phyloP scores from a whole-genome alignment of 2,888 invertebrate genomes.

The Coelinius sp. region DNA sequence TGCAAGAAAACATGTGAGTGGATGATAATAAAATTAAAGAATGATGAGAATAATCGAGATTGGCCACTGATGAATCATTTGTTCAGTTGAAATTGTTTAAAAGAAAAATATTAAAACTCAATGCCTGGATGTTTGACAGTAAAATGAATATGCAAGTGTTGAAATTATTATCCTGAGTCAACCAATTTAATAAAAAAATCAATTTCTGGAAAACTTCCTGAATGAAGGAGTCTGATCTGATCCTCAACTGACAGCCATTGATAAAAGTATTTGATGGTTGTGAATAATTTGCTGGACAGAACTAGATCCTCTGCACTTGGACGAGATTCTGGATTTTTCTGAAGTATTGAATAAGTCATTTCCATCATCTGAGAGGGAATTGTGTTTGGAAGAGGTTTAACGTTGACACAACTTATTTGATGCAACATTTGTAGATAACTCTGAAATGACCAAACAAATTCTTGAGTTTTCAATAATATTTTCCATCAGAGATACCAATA shows the following conservation, averaged over 20 bases:
- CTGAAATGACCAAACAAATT: too few relatives aligned
- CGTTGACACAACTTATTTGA: too few relatives aligned
- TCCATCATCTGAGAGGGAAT: slow-evolving; percentile 51
- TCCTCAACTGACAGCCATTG: not conserved
- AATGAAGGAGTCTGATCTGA: not conserved
- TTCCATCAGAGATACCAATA: too few relatives aligned
- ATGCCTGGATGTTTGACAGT: slow-evolving; percentile 25
- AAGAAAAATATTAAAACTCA: slow-evolving; percentile 4
- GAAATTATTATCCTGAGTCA: not conserved
- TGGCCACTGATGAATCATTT: not conserved
- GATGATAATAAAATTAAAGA: not conserved
- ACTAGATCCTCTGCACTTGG: slow-evolving; percentile 59
- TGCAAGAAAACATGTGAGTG: not conserved
- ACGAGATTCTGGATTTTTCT: slow-evolving; percentile 52
- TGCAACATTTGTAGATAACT: too few relatives aligned
- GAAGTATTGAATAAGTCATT: slow-evolving; percentile 62
- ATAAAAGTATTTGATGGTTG: not conserved
- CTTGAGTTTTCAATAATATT: too few relatives aligned
- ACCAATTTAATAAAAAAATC: slow-evolving; percentile 20
- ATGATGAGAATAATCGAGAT: not conserved
- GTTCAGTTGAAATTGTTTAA: not conserved
- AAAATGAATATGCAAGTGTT: not conserved
- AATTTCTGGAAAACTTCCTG: not conserved
- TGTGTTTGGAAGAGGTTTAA: slow-evolving; percentile 33
- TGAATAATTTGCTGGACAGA: slow-evolving; percentile 51